Conservation (phyloP, 2,888 invertebrate genomes). For the Oegoconia quadripuncta region DNA sequence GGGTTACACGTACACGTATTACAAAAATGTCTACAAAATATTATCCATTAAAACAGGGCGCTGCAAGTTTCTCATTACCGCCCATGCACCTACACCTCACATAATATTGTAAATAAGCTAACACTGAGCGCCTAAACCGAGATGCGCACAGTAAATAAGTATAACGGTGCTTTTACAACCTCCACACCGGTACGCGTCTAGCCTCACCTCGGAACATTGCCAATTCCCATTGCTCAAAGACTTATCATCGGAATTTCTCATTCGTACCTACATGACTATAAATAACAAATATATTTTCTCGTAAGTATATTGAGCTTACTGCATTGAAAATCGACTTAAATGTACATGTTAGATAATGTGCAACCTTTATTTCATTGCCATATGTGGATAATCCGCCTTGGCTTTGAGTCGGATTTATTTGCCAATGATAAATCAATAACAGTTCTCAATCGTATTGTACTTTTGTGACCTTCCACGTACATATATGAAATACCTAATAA, state of each 20-base stretch:
- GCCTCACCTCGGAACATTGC: constrained; percentile 70
- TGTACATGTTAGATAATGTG: constrained; percentile 20
- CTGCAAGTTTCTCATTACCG: too few relatives aligned
- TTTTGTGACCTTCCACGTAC: constrained; percentile 26
- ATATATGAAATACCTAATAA: too few relatives aligned
- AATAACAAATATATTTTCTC: constrained; percentile 60
- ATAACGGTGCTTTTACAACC: constrained; percentile 75
- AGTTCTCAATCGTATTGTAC: constrained; percentile 14
- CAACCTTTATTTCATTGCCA: constrained; percentile 42
- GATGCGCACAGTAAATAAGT: constrained; percentile 76
- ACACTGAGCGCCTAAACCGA: constrained; percentile 58
- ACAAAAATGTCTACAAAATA: too few relatives aligned
- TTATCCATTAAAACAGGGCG: too few relatives aligned
- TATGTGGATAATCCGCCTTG: constrained; percentile 23
- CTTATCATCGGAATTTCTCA: constrained; percentile 72
- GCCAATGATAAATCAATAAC: constrained; percentile 22
- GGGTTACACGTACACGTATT: too few relatives aligned
- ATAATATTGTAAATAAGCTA: constrained; percentile 44
- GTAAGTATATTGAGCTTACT: constrained; percentile 24
- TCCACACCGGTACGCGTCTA: constrained; percentile 53
- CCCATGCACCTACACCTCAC: not conserved
- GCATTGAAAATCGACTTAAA: constrained; percentile 24
- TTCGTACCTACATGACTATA: constrained; percentile 50
- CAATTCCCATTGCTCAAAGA: constrained; percentile 72
- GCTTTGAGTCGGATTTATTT: constrained; percentile 2